These are phyloP conservation scores for Scophthalmus maximus DNA, from an alignment of 2,113 vertebrate species.

Conservation along the genomic window DNA sequence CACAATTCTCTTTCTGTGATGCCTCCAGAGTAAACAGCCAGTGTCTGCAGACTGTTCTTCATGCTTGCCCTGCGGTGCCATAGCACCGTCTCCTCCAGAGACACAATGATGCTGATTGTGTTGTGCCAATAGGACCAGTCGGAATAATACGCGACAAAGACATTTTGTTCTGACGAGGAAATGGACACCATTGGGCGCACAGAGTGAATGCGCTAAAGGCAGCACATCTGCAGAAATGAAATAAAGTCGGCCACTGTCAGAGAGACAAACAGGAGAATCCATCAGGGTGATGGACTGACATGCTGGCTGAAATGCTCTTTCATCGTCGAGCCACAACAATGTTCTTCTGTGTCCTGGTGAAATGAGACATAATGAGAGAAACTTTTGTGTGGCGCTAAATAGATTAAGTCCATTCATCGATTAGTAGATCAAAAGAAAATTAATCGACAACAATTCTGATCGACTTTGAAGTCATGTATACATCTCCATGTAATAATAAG, in stretches of 20 bases:
- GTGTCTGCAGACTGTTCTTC: conserved; percentile 51
- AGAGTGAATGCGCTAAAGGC: conserved; percentile 42
- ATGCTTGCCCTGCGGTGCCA: conserved; percentile 63
- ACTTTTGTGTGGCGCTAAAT: conserved; percentile 10
- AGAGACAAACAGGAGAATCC: conserved; percentile 56
- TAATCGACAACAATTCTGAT: not conserved
- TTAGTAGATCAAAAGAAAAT: not conserved
- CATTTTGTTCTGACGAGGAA: conserved; percentile 74
- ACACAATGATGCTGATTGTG: conserved; percentile 77
- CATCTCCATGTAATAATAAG: not conserved
- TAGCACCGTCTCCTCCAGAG: conserved; percentile 63
- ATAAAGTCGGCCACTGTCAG: conserved; percentile 59
- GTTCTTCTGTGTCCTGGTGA: conserved; percentile 28
- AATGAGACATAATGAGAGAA: conserved; percentile 5
- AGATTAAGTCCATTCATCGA: not conserved
- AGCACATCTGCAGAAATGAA: conserved; percentile 67
- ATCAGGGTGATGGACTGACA: conserved; percentile 65
- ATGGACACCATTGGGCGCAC: conserved; percentile 61
- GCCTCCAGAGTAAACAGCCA: conserved; percentile 51
- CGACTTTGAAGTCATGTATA: not conserved
- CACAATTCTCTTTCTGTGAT: conserved; percentile 46
- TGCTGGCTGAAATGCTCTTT: conserved; percentile 36
- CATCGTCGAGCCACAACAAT: conserved; percentile 19
- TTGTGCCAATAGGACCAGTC: conserved; percentile 38
- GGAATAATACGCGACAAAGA: conserved; percentile 66